phyloP scores from a whole-genome alignment of 2,888 invertebrate species.

The Electrophaes corylata region DNA sequence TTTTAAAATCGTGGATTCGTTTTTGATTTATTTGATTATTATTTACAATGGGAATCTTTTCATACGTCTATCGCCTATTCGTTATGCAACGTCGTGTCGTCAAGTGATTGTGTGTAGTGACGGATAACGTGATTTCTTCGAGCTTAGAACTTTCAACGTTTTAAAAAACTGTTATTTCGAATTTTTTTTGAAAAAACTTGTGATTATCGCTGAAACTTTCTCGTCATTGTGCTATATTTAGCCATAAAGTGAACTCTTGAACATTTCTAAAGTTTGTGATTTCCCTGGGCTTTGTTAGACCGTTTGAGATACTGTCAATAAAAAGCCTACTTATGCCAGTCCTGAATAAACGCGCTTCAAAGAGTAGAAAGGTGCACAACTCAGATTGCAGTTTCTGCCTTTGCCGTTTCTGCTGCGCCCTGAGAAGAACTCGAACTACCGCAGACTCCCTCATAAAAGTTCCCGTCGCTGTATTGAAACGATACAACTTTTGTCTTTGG shows the following conservation, averaged over 20 bases:
- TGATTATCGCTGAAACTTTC: not conserved
- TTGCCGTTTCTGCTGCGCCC: slow-evolving; percentile 69
- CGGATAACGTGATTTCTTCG: not conserved
- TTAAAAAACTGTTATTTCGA: not conserved
- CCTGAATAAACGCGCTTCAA: slow-evolving; percentile 56
- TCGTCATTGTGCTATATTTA: not conserved
- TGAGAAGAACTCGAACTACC: slow-evolving; percentile 64
- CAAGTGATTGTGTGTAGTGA: slow-evolving; percentile 44
- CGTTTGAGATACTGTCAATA: slow-evolving; percentile 31
- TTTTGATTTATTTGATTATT: slow-evolving; percentile 1
- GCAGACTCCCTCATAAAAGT: slow-evolving; percentile 73
- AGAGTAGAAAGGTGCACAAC: slow-evolving; percentile 72
- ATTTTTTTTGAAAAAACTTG: not conserved
- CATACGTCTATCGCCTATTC: slow-evolving; percentile 76
- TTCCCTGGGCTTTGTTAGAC: slow-evolving; percentile 12
- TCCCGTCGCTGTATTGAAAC: slow-evolving; percentile 67
- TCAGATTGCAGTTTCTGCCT: slow-evolving; percentile 64
- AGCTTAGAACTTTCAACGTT: not conserved
- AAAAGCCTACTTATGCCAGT: slow-evolving; percentile 81
- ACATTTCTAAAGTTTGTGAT: not conserved
- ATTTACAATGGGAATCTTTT: slow-evolving; percentile 74
- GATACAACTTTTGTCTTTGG: slow-evolving; percentile 77
- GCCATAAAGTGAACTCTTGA: slow-evolving; percentile 6
- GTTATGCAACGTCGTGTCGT: slow-evolving; percentile 59
- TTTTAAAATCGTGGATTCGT: slow-evolving; percentile 7